phyloP scores from a whole-genome alignment of 2,888 invertebrate genomes.

The Furcula furcula region DNA sequence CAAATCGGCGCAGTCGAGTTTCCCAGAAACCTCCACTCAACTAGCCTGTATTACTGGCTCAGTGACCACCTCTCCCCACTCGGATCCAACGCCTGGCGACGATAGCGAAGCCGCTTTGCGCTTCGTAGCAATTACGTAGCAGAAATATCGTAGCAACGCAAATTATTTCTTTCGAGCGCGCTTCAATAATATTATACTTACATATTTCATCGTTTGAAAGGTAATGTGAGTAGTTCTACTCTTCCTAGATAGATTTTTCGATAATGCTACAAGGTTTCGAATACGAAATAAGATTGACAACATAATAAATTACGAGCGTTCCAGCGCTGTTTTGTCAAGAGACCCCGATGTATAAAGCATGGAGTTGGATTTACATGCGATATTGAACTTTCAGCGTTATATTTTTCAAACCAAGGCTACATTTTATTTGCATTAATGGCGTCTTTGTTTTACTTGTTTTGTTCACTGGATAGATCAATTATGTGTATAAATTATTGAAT shows the following conservation, averaged over 20 bases:
- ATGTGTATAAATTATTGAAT: no score
- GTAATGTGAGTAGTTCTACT: no score
- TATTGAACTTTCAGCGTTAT: slow-evolving; percentile 55
- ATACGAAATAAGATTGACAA: slow-evolving; percentile 6
- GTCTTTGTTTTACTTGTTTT: slow-evolving; percentile 12
- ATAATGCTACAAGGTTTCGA: not conserved
- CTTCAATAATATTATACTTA: no score
- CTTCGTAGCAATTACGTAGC: slow-evolving; percentile 39
- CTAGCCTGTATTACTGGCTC: slow-evolving; percentile 48
- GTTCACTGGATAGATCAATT: slow-evolving; percentile 4
- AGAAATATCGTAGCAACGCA: no score
- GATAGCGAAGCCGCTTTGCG: slow-evolving; percentile 24
- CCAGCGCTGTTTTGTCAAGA: slow-evolving; percentile 23
- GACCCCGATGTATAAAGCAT: slow-evolving; percentile 31
- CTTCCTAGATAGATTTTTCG: not conserved
- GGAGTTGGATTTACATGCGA: slow-evolving; percentile 46
- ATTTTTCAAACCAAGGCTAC: slow-evolving; percentile 57
- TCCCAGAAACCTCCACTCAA: slow-evolving; percentile 56
- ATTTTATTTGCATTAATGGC: slow-evolving; percentile 39
- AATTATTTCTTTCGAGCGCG: no score
- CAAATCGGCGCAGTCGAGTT: slow-evolving; percentile 54
- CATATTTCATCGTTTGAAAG: no score
- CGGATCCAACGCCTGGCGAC: slow-evolving; percentile 18
- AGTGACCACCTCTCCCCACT: slow-evolving; percentile 42
- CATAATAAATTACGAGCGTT: slow-evolving; percentile 13